phyloP scores from a whole-genome alignment of 1,140 invertebrate species.

The Theocolax elegans region DNA sequence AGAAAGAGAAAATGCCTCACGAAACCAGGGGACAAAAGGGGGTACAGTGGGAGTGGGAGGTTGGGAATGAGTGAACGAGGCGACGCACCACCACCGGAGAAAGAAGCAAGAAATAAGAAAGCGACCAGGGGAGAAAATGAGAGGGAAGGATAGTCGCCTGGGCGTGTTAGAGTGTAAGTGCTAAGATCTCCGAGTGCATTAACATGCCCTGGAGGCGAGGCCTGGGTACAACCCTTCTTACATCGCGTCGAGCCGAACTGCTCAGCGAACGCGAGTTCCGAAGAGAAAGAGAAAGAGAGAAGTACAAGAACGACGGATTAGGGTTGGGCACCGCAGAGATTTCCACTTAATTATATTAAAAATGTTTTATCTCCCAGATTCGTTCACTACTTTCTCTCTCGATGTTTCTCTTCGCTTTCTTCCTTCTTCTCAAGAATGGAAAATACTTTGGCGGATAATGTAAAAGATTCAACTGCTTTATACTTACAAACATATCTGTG shows the following conservation, averaged over 20 bases:
- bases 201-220: slow-evolving; percentile 67
- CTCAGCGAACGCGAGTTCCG: background rate
- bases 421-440: no score
- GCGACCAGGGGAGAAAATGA: slow-evolving; percentile 35
- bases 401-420: slow-evolving; percentile 29
- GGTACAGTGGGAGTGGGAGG: slow-evolving; percentile 45
- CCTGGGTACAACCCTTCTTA: slow-evolving; percentile 68
- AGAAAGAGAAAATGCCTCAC: slow-evolving; percentile 64
- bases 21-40: slow-evolving; percentile 34
- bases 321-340: slow-evolving; percentile 58
- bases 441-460: no score
- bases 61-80: no score
- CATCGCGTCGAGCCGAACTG: slow-evolving; percentile 50
- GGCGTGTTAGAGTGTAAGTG: slow-evolving; percentile 68
- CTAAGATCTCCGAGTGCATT: slow-evolving; percentile 69
- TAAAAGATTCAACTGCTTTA: background rate
- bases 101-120: slow-evolving; percentile 44
- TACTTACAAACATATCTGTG: slow-evolving; percentile 6
- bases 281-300: slow-evolving; percentile 36
- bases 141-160: slow-evolving; percentile 43
- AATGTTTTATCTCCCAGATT: slow-evolving; percentile 63
- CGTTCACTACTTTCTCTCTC: slow-evolving; percentile 13
- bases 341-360: slow-evolving; percentile 69
- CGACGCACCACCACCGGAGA: slow-evolving; percentile 19
- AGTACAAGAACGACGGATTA: background rate